Conservation (phyloP, 2,797 vertebrate species). For the Coendou prehensilis region DNA sequence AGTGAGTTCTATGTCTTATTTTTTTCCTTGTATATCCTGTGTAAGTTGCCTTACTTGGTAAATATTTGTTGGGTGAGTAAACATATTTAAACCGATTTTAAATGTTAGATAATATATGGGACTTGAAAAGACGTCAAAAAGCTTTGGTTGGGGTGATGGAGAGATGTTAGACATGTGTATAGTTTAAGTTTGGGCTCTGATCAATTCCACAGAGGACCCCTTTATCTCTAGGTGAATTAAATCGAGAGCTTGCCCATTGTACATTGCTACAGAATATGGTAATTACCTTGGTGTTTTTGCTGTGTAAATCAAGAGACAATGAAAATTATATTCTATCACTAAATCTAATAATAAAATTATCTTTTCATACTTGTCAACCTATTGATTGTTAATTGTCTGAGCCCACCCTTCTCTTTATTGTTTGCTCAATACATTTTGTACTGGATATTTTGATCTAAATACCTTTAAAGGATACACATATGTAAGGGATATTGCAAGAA, state of each 20-base stretch:
- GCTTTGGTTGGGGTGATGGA: background rate
- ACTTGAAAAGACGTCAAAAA: background rate
- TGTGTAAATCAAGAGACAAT: slow-evolving; percentile 1
- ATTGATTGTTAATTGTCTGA: background rate
- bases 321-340: slow-evolving; percentile 39
- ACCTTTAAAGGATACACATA: background rate
- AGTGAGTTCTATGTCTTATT: background rate
- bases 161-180: background rate
- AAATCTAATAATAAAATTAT: slow-evolving; percentile 14
- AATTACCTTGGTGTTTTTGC: background rate
- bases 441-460: background rate
- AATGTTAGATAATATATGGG: background rate
- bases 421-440: background rate
- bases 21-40: background rate
- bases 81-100: slow-evolving; percentile 7
- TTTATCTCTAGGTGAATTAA: slow-evolving; percentile 26
- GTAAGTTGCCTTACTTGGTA: background rate
- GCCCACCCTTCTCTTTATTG: background rate
- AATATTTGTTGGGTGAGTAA: background rate
- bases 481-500: background rate
- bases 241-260: background rate
- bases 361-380: slow-evolving; percentile 4
- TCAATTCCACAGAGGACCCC: background rate
- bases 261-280: background rate
- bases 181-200: background rate